Base-by-base conservation (phyloP, 2,888 invertebrate genomes). In the Hemistola chrysoprasaria region DNA sequence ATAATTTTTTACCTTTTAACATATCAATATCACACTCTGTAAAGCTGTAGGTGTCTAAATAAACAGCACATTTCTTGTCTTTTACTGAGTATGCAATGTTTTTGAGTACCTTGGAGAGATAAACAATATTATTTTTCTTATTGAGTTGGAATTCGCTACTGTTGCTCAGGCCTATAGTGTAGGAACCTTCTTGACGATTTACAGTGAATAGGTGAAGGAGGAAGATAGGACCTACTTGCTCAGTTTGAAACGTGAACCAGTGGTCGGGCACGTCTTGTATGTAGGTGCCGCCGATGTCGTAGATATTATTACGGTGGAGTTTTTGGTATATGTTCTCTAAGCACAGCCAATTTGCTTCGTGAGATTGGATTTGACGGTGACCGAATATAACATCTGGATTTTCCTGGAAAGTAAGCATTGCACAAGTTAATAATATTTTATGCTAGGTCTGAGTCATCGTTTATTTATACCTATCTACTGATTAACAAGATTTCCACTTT, bases 241-340 rank as follows among this genome's bases (percentile, higher is more conserved):
- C 84, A 0, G 75, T 74, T 56, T 71, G 77, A 47, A 46, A 81
- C 5, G 72, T 61, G 39, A 87, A 84, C 78, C 83, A 81, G 44
- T 65, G 80, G 42, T 86, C 83, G 0, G 74, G 65, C 0, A 74
- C 59, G 26, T 81, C 73, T 11, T 73, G 59, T 16, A 71, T 66
- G 40, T 80, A 79, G 0, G 87, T 81, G 11, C 85, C 82, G 6
- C 88, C 88, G 10, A 87, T 69, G 30, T 86, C 83, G 40, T 85
- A 86, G 8, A 74, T 66, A 47, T 79, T 77, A 0, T 79, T 76
- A 3, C 85, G 61, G 37, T 80, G 62, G 2, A 84, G 63, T 53
- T 86, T 87, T 22, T 74, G 62, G 44, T 80, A 83, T 6, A 84
- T 59, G 11, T 78, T 59, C 6, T 73, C 69, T 0, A 88, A 24